These are phyloP conservation scores for Anguilla marmorata DNA, from an alignment of 2,797 vertebrate species.

Conservation along the genomic window DNA sequence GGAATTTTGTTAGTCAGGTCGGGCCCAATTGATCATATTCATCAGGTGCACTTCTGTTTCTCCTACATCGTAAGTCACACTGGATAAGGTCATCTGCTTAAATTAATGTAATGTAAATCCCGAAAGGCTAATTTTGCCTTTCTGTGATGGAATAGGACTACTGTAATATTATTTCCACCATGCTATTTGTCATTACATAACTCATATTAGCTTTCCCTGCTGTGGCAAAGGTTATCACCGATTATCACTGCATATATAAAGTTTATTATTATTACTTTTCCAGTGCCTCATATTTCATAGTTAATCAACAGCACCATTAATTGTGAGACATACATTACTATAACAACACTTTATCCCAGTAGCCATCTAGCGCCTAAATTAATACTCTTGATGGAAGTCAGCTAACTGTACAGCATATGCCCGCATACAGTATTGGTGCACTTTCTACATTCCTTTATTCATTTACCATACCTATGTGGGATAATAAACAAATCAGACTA, in stretches of 20 bases:
- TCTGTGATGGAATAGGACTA: too few species aligned
- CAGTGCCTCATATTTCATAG: neutral
- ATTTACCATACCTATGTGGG: neutral
- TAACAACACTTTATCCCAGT: neutral
- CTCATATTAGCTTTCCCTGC: neutral
- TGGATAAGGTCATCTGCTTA: neutral
- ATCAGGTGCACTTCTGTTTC: conserved; percentile 5
- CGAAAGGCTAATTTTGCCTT: neutral
- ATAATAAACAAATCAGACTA: neutral
- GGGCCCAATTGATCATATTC: too few species aligned
- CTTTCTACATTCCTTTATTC: too few species aligned
- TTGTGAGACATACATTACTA: neutral
- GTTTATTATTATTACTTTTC: neutral
- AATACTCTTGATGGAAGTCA: too few species aligned
- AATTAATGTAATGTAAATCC: neutral
- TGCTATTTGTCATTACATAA: too few species aligned
- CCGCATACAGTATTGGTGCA: too few species aligned
- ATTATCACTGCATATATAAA: neutral
- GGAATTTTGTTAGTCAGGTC: too few species aligned
- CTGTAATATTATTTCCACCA: too few species aligned
- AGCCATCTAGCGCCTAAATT: neutral
- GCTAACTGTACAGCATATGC: too few species aligned
- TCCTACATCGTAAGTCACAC: neutral
- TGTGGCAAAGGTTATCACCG: neutral
- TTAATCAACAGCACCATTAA: neutral